Evolutionary conservation across 92 coral and sea anemone species (phyloP), one percentile per base, ranked within the genome.

Genomic region (Paramuricea clavata): DNA sequence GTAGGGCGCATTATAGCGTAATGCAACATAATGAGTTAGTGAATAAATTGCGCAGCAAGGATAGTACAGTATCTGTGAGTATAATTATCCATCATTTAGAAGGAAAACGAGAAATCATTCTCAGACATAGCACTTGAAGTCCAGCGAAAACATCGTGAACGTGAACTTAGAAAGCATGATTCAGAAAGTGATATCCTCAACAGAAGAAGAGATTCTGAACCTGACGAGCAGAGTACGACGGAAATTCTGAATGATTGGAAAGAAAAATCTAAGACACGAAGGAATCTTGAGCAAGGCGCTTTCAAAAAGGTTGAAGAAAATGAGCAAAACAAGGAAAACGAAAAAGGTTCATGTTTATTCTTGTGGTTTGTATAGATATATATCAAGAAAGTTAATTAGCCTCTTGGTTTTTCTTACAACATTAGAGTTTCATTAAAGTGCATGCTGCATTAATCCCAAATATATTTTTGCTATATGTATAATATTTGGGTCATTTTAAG

Each of bases 161-260:
- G 36, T 2, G 35, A 74, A 23, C 56, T 16, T 10, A 12, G 62
- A 74, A 49, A 16, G 19, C 36, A 65, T 65, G 41, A 74, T 74
- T 74, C 81, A 4, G 81, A 74, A 49, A 25, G 60, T 27, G 81
- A 74, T 25, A 15, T 74, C 7, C 36, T 43, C 62, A 49, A 74
- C 61, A 44, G 72, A n/a, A 0, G 17, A 28, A 65, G 5, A 5
- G 16, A 65, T 12, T 16, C 41, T 16, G 39, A 65, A 8, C 25
- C 17, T 54, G 6, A 6, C 22, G 27, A 54, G 4, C 31, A 22
- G 72, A 31, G 6, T 1, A 30, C 39, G 28, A 26, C 10, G 6
- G 72, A 65, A 3, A 16, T 13, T 28, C 5, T 27, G 17, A 12
- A 12, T 28, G 72, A 28, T 23, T 16, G 33, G 32, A 60, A 60